A percentile compares a stretch with the other conserved stretches of the same genome.
Evolutionary conservation across 2,113 vertebrate species (phyloP).

Genomic region (Vulpes ferrilata): DNA sequence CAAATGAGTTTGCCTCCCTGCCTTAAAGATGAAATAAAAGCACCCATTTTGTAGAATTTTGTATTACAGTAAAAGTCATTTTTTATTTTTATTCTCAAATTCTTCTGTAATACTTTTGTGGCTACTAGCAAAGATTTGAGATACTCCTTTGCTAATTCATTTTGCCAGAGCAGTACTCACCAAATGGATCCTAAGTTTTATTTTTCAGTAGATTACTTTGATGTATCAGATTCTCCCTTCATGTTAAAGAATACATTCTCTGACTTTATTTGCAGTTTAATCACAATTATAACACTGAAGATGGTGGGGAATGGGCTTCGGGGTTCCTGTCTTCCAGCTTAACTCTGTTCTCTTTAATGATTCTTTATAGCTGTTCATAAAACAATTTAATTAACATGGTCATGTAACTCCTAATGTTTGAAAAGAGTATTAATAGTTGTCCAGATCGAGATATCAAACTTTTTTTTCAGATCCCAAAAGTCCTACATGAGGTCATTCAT

Average conservation of each 20-base stretch:
- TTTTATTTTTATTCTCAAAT: constrained; percentile 9
- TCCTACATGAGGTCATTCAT: background rate
- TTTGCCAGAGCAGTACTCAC: background rate
- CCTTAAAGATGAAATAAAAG: background rate
- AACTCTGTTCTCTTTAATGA: background rate
- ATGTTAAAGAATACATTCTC: background rate
- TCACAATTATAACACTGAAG: background rate
- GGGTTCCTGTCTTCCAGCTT: background rate
- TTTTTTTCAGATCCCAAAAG: background rate
- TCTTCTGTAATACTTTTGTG: background rate
- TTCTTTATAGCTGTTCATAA: background rate
- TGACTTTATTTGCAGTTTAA: background rate
- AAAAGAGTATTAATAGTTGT: background rate
- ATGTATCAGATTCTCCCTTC: background rate
- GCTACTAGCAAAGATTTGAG: background rate
- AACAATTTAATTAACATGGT: background rate
- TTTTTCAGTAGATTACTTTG: constrained; percentile 3
- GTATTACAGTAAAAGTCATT: background rate
- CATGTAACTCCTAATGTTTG: background rate
- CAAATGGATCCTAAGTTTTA: background rate
- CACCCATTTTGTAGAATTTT: background rate
- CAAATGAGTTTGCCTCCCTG: background rate
- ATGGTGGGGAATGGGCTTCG: background rate
- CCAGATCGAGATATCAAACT: background rate
- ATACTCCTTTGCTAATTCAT: background rate